A percentile compares a stretch with the other conserved stretches of the same genome.
Evolutionary conservation across 2,888 invertebrate genomes (phyloP).

Genomic region (Caenorhabditis uteleia): DNA sequence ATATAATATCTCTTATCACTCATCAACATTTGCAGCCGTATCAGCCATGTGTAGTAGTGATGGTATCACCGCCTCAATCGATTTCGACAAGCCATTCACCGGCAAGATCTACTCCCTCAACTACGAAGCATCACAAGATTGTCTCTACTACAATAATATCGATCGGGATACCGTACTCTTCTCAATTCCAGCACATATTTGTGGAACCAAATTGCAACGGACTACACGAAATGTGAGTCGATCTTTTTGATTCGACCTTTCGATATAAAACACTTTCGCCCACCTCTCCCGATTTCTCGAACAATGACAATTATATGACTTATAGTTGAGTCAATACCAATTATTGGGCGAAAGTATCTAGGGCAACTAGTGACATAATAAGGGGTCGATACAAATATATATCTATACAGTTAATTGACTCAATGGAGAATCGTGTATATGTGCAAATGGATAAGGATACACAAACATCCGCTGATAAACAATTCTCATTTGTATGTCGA

Average conservation of each 20-base stretch:
- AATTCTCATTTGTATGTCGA: conserved; percentile 68
- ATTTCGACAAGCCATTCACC: conserved; percentile 64
- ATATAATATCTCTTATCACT: neutral
- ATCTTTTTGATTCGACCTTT: no score
- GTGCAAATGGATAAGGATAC: conserved; percentile 69
- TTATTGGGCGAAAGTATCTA: conserved; percentile 32
- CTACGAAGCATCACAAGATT: conserved; percentile 63
- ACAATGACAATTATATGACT: conserved; percentile 9
- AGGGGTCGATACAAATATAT: no score
- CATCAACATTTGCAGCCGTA: conserved; percentile 49
- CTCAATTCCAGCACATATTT: conserved; percentile 67
- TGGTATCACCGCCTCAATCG: conserved; percentile 67
- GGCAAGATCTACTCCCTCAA: conserved; percentile 67
- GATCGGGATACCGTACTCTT: conserved; percentile 64
- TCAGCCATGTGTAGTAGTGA: conserved; percentile 67
- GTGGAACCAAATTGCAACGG: conserved; percentile 63
- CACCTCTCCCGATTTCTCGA: conserved; percentile 29
- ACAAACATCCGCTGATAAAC: conserved; percentile 63
- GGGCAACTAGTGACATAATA: conserved; percentile 33
- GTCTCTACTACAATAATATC: conserved; percentile 66
- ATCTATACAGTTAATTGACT: conserved; percentile 58
- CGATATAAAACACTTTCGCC: no score
- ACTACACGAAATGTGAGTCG: conserved; percentile 62
- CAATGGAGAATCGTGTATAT: conserved; percentile 68
- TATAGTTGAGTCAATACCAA: conserved; percentile 8